A percentile compares a stretch with the other conserved stretches of the same genome.
These are phyloP conservation scores for Hylyphantes graminicola DNA, from an alignment of 1,140 invertebrate species.

Conservation along the genomic window DNA sequence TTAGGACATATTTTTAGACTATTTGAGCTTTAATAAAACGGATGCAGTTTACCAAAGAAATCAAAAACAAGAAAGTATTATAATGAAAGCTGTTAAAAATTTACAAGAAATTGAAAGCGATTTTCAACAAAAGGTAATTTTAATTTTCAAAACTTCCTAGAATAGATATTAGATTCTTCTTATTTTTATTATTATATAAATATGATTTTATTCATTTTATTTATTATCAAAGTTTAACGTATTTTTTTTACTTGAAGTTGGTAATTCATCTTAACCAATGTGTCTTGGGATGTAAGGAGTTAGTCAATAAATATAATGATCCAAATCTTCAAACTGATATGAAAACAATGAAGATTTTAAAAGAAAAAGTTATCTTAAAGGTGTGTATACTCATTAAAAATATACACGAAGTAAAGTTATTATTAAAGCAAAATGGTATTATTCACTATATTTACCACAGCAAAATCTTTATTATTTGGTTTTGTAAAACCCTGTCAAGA, in stretches of 20 bases:
- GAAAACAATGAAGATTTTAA: not conserved
- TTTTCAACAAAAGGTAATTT: constrained; percentile 8
- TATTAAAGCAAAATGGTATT: too few species aligned
- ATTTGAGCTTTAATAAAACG: not conserved
- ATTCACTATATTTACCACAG: too few species aligned
- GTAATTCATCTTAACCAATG: constrained; percentile 1
- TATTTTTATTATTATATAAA: too few species aligned
- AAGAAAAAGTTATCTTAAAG: not conserved
- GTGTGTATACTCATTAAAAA: not conserved
- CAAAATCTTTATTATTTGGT: too few species aligned
- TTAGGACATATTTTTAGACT: constrained; percentile 9
- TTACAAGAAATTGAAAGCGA: not conserved
- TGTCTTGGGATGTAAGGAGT: not conserved
- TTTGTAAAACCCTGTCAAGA: too few species aligned
- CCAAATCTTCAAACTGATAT: constrained; percentile 1
- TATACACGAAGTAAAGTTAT: not conserved
- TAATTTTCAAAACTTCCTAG: not conserved
- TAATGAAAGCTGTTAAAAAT: not conserved
- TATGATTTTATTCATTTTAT: not conserved
- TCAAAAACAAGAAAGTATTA: not conserved
- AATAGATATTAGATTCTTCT: too few species aligned
- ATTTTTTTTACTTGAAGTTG: not conserved
- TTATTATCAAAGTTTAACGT: not conserved
- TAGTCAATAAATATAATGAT: not conserved
- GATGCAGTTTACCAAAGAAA: constrained; percentile 7